Base-by-base conservation (phyloP, 1,140 invertebrate genomes). In the Neocloeon triangulifer region DNA sequence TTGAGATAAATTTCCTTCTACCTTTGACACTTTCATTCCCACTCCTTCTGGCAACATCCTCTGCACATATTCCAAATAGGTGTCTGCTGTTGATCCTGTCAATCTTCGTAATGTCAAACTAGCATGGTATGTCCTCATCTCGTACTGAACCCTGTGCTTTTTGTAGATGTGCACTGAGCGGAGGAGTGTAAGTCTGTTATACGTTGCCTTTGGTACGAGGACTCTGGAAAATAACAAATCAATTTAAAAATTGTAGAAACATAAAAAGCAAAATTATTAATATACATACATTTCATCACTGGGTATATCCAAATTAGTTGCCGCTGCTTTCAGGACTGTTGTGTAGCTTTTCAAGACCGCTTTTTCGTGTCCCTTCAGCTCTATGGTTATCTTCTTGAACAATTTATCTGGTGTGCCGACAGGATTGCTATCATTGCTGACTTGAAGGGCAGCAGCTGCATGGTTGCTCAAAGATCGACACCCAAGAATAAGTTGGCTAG, bases 11-110 rank as follows among this genome's bases (percentile, higher is more conserved):
- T 28, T 38, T 32, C n/a, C n/a, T 34, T 35, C 44, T 45, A 78
- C 73, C 62, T 77, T 88, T 9, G 82, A 84, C 4, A 91, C 78
- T 66, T 91, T 92, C 57, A 98, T 69, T 13, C 80, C 79, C 29
- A 96, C 79, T 33, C 92, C 91, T 66, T 97, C 94, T 1, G 94
- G 94, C 37, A 97, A 60, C 64, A 97, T 97, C 41, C 92, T 63
- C 50, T 98, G 69, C 34, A 96, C 73, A 52, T 98, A 98, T 55
- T 98, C 94, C 18, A 98, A 55, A 52, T 84, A 86, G 14, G 92
- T 96, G 40, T 88, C 82, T 28, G 86, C 73, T 14, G 92, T 97
- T 6, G 88, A 94, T 13, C 84, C 86, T 2, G 94, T 98, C 3
- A 98, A 46, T 41, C 72, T 62, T 37, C 73, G 61, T 29, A 91